Base-by-base conservation (phyloP, 2,113 vertebrate species). In the Ranitomeya variabilis region DNA sequence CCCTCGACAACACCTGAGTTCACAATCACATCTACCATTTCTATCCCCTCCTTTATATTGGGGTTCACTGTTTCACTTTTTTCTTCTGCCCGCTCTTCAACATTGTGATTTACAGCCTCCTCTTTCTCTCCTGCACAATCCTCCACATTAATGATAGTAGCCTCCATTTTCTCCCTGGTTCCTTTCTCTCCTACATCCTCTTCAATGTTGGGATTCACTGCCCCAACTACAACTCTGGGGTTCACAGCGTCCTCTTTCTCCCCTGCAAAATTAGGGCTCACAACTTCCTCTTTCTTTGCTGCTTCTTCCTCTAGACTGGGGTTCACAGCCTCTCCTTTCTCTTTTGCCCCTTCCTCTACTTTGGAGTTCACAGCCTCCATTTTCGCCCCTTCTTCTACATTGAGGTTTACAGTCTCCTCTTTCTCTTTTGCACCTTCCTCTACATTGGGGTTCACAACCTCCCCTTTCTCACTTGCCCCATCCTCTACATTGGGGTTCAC, bases 241-340 rank as follows among this genome's bases (percentile, higher is more conserved):
- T 54, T 51, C 87, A 80, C 60, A 77, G 74, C 52, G 13, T 64
- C 52, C 86, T 76, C 73, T 89, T 57, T 26, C 77, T 10, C 19
- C 8, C 15, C 45, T 82, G 26, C 10, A 45, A 66, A 59, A 26
- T 62, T 66, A 60, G 80, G 80, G 60, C 0, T 51, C 37, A 66
- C 15, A 45, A 7, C 26, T 31, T 37, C 26, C 26, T 7, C 26
- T 73, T 37, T 37, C 5, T 37, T 23, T 16, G 1, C 13, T 37
- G 69, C 6, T 0, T 2, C 12, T 4, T 16, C 31, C 13, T 73
- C 31, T 7, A 73, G 26, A 73, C n/a, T 59, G 4, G 54, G 54
- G n/a, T n/a, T 80, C 11, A 55, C 21, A 55, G 13, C 23, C 16
- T 31, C 57, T 23, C n/a, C 18, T 62, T 26, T 13, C 12, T 7